A percentile compares a stretch with the other conserved stretches of the same genome.
Conservation (phyloP, 2,888 invertebrate species). For the Drosophila borealis region DNA sequence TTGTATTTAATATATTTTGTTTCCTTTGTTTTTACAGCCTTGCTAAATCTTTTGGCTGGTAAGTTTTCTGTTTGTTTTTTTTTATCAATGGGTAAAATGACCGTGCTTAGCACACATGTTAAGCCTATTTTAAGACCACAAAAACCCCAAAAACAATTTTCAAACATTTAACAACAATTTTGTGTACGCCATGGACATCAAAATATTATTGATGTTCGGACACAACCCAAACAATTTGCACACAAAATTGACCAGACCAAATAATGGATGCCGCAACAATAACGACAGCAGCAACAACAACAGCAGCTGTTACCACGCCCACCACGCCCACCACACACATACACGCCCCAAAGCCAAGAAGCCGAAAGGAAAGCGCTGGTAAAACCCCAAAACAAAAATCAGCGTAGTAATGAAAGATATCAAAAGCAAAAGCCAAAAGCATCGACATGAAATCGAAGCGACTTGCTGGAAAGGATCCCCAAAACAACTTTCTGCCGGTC, state of each 20-base stretch:
- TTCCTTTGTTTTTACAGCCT: constrained; percentile 49
- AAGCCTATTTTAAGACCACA: constrained; percentile 19
- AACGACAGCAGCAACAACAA: constrained; percentile 28
- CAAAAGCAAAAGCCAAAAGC: constrained; percentile 64
- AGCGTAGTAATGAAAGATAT: constrained; percentile 64
- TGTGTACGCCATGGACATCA: constrained; percentile 36
- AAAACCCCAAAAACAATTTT: constrained; percentile 42
- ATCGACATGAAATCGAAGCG: constrained; percentile 49
- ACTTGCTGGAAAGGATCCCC: constrained; percentile 41
- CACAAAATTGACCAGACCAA: constrained; percentile 64
- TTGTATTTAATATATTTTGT: constrained; percentile 18
- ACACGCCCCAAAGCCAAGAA: constrained; percentile 21
- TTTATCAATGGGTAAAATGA: neutral
- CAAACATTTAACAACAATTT: constrained; percentile 43
- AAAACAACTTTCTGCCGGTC: constrained; percentile 64
- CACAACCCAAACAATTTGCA: constrained; percentile 74
- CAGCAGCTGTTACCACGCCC: constrained; percentile 62
- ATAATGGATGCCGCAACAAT: constrained; percentile 41
- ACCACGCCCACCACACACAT: constrained; percentile 35
- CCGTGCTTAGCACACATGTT: constrained; percentile 21
- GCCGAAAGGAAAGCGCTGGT: constrained; percentile 23
- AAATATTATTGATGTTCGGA: constrained; percentile 70
- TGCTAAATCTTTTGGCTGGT: constrained; percentile 68
- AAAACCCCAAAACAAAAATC: constrained; percentile 59
- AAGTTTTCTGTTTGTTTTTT: constrained; percentile 50